Conservation (phyloP, 2,888 invertebrate genomes). For the Aporophyla lueneburgensis region DNA sequence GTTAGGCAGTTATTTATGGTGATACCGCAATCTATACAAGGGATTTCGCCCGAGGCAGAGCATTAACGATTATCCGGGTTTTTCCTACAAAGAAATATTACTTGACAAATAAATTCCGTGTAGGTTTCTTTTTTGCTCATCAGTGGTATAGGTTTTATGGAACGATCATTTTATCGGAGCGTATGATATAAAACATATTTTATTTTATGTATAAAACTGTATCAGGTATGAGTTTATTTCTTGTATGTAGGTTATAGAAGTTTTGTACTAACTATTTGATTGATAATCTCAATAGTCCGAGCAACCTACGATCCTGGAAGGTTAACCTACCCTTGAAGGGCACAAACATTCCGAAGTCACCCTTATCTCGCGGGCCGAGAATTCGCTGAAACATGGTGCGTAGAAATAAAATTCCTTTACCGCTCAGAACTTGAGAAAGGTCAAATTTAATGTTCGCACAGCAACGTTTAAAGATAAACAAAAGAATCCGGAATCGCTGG, state of each 20-base stretch:
- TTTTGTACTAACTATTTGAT: slow-evolving; percentile 34
- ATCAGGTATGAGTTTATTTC: slow-evolving; percentile 10
- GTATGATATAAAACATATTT: slow-evolving; percentile 29
- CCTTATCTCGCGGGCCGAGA: slow-evolving; percentile 52
- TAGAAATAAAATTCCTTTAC: slow-evolving; percentile 57
- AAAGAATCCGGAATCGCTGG: slow-evolving; percentile 59
- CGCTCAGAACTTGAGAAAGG: slow-evolving; percentile 57
- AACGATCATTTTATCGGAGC: slow-evolving; percentile 60
- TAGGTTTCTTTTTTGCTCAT: slow-evolving; percentile 81
- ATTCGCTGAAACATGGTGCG: slow-evolving; percentile 50
- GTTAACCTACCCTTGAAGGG: slow-evolving; percentile 48
- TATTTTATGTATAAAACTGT: slow-evolving; percentile 28
- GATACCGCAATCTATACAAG: slow-evolving; percentile 89
- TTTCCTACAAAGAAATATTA: slow-evolving; percentile 87
- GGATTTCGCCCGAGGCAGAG: slow-evolving; percentile 86
- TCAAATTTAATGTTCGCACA: slow-evolving; percentile 63
- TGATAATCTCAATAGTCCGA: slow-evolving; percentile 45
- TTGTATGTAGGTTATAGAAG: background rate
- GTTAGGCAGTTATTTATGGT: slow-evolving; percentile 89
- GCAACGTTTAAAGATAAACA: slow-evolving; percentile 65
- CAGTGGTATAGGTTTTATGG: slow-evolving; percentile 65
- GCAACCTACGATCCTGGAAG: slow-evolving; percentile 26
- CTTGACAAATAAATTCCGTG: slow-evolving; percentile 86
- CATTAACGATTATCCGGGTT: slow-evolving; percentile 88
- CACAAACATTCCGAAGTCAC: slow-evolving; percentile 56